Evolutionary conservation across 1,140 invertebrate genomes (phyloP).

Genomic region (Pseudomyrmex gracilis): DNA sequence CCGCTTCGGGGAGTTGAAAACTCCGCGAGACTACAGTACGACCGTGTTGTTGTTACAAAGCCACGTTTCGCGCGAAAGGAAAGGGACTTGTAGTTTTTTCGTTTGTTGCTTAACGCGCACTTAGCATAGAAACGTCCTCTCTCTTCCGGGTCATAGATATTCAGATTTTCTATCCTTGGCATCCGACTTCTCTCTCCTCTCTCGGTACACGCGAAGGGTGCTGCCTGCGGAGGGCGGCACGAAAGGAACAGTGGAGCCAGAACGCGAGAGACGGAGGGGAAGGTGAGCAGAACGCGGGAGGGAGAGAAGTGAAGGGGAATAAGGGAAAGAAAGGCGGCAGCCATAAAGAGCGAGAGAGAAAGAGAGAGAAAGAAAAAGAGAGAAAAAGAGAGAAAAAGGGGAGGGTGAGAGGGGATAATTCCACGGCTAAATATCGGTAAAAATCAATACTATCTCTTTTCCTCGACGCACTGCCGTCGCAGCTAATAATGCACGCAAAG

Average conservation of each 20-base stretch:
- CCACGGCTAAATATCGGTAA: slow-evolving; percentile 84
- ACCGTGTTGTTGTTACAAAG: slow-evolving; percentile 5
- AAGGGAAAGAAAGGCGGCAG: slow-evolving; percentile 63
- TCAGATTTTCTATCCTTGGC: slow-evolving; percentile 71
- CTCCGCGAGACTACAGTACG: not conserved
- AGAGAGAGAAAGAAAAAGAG: slow-evolving; percentile 52
- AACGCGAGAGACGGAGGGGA: slow-evolving; percentile 61
- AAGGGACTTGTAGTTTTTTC: slow-evolving; percentile 29
- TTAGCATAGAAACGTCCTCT: slow-evolving; percentile 71
- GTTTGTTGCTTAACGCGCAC: slow-evolving; percentile 60
- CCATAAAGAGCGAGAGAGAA: slow-evolving; percentile 55
- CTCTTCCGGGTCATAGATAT: slow-evolving; percentile 74
- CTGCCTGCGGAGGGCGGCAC: slow-evolving; percentile 75
- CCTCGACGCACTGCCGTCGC: slow-evolving; percentile 75
- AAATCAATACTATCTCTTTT: slow-evolving; percentile 84
- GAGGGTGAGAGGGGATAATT: slow-evolving; percentile 80
- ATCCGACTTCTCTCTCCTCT: slow-evolving; percentile 60
- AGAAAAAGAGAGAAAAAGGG: slow-evolving; percentile 57
- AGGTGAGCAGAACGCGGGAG: slow-evolving; percentile 60
- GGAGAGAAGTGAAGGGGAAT: slow-evolving; percentile 70
- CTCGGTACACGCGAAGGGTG: slow-evolving; percentile 70
- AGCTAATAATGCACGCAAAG: slow-evolving; percentile 77
- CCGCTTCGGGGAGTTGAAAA: slow-evolving; percentile 11
- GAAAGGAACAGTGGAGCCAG: slow-evolving; percentile 64
- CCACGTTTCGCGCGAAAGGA: not conserved